phyloP scores from a whole-genome alignment of 2,888 invertebrate genomes.

The Periphyllus acericola region DNA sequence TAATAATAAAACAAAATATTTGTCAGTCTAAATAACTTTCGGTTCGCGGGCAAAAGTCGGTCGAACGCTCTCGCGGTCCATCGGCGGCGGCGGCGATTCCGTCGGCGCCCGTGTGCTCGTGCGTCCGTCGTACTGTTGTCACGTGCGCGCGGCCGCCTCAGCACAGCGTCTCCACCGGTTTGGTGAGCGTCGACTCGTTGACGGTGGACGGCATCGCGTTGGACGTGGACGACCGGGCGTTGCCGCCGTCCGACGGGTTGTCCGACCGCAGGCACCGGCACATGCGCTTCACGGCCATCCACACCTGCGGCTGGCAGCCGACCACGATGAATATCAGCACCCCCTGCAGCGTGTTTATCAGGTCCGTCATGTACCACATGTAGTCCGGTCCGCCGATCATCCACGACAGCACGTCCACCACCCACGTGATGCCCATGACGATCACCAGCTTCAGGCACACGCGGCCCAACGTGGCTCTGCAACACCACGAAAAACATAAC shows the following conservation, averaged over 20 bases:
- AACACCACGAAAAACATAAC: conserved; percentile 65
- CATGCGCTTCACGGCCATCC: conserved; percentile 76
- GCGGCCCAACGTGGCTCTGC: conserved; percentile 81
- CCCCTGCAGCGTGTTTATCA: conserved; percentile 87
- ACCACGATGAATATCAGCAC: conserved; percentile 89
- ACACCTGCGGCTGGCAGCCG: conserved; percentile 86
- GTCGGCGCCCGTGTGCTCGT: too few species aligned
- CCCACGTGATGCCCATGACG: conserved; percentile 83
- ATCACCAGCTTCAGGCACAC: conserved; percentile 88
- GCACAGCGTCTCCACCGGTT: conserved; percentile 65
- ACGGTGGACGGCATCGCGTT: conserved; percentile 84
- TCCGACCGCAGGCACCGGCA: conserved; percentile 73
- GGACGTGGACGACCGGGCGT: conserved; percentile 76
- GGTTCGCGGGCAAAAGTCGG: conserved; percentile 53
- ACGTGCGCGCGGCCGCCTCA: conserved; percentile 40
- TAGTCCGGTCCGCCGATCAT: conserved; percentile 82
- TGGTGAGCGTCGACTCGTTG: conserved; percentile 68
- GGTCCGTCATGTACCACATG: conserved; percentile 84
- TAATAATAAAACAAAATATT: conserved; percentile 25
- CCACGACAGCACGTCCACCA: conserved; percentile 85
- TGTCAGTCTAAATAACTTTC: conserved; percentile 46
- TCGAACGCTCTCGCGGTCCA: not conserved
- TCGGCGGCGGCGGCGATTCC: not conserved
- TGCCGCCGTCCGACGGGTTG: conserved; percentile 70
- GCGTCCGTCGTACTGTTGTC: not conserved